Evolutionary conservation across 2,113 vertebrate genomes (phyloP).

Genomic region (Zapornia atra): DNA sequence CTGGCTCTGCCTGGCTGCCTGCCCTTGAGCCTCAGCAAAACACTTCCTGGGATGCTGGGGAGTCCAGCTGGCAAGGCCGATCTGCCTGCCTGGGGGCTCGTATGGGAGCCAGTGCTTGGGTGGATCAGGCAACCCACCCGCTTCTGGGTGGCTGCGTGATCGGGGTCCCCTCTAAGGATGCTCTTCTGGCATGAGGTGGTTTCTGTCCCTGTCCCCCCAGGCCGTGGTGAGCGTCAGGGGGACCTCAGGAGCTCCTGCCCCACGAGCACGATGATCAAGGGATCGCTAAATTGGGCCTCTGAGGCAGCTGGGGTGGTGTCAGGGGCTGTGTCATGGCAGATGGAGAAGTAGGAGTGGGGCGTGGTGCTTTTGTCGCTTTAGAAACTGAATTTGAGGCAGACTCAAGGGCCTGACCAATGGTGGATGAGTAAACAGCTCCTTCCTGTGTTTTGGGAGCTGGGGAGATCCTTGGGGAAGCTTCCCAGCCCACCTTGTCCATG

Average conservation of each 20-base stretch:
- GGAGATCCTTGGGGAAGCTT: not conserved
- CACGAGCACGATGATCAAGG: rapidly evolving
- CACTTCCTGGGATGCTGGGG: not conserved
- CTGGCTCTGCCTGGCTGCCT: not conserved
- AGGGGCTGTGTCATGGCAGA: not conserved
- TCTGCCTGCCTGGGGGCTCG: rapidly evolving
- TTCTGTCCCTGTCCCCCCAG: not conserved
- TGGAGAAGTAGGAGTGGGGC: not conserved
- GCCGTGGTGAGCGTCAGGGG: not conserved
- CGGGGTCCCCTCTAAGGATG: not conserved
- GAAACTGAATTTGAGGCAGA: not conserved
- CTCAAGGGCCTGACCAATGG: rapidly evolving
- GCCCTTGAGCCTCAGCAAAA: not conserved
- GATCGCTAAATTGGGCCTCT: not conserved
- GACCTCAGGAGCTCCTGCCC: not conserved
- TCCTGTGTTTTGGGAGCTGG: too few species aligned
- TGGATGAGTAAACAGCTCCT: not conserved
- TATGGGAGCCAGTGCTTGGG: too few species aligned
- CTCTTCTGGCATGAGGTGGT: rapidly evolving
- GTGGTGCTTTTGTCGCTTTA: not conserved
- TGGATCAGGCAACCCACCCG: too few species aligned
- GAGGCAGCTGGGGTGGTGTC: not conserved
- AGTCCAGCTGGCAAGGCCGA: not conserved
- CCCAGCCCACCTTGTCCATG: not conserved
- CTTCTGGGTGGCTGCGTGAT: not conserved